A percentile compares a stretch with the other conserved stretches of the same genome.
Conservation (phyloP, 2,888 invertebrate genomes). For the Papilio demoleus region DNA sequence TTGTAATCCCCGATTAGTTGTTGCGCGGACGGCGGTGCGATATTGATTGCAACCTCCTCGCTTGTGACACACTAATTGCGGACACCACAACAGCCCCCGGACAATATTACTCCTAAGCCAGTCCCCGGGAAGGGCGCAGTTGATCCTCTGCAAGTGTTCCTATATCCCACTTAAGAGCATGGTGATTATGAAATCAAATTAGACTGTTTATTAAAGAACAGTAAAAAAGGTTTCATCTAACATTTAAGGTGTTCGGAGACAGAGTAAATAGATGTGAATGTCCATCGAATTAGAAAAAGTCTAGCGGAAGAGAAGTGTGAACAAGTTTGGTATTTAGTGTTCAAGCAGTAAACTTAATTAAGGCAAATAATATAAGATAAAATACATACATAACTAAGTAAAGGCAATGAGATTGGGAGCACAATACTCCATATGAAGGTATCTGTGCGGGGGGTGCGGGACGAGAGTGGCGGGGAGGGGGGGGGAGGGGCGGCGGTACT, state of each 20-base stretch:
- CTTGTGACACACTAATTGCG: slow-evolving; percentile 55
- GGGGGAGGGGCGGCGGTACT: slow-evolving; percentile 21
- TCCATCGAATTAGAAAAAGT: background rate
- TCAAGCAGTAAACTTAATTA: background rate
- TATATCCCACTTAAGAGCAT: background rate
- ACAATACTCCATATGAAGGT: slow-evolving; percentile 16
- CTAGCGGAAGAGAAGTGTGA: background rate
- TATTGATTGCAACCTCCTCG: slow-evolving; percentile 57
- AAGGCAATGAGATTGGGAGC: slow-evolving; percentile 1
- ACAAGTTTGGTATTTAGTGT: background rate
- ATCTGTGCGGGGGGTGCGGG: background rate
- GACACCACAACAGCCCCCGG: slow-evolving; percentile 45
- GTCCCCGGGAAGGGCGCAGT: background rate
- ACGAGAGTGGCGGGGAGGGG: slow-evolving; percentile 15
- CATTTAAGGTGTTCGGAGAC: background rate
- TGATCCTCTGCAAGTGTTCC: slow-evolving; percentile 19
- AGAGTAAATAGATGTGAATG: background rate
- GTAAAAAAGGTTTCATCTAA: background rate
- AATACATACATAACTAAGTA: background rate
- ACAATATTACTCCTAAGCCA: slow-evolving; percentile 11
- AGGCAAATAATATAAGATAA: slow-evolving; percentile 3
- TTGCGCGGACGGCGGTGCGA: slow-evolving; percentile 41
- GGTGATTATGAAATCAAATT: background rate
- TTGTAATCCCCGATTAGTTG: slow-evolving; percentile 16
- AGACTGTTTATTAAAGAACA: background rate